A percentile compares a stretch with the other conserved stretches of the same genome.
Conservation (phyloP, 2,113 vertebrate species). For the Mesembrinibis cayennensis region DNA sequence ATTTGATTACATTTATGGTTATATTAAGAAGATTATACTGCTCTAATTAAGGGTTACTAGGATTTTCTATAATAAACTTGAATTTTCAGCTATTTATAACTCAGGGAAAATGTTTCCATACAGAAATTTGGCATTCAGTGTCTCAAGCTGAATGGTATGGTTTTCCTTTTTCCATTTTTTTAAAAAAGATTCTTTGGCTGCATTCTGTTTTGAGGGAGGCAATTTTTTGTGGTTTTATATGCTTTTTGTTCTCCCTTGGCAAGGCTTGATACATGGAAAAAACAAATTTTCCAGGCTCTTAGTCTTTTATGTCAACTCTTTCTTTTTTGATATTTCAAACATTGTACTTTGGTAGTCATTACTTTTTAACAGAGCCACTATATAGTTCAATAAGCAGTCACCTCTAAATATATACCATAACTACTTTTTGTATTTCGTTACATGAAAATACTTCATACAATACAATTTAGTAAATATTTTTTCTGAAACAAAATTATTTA, state of each 20-base stretch:
- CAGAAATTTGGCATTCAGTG: constrained; percentile 6
- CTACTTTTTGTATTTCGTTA: neutral
- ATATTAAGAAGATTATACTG: neutral
- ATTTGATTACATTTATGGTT: constrained; percentile 34
- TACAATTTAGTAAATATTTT: neutral
- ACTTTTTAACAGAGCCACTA: constrained; percentile 35
- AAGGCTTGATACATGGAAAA: constrained; percentile 39
- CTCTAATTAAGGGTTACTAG: constrained; percentile 31
- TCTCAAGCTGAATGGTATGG: neutral
- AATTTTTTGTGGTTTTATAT: neutral
- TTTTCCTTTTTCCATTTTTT: neutral
- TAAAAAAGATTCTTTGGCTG: neutral
- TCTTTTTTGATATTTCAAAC: constrained; percentile 44
- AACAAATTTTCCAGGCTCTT: constrained; percentile 57
- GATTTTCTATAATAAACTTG: constrained; percentile 14
- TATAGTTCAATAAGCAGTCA: constrained; percentile 18
- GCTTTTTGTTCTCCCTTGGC: constrained; percentile 58
- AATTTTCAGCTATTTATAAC: constrained; percentile 47
- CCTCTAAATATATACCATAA: neutral
- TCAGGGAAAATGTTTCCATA: constrained; percentile 21
- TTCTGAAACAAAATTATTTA: neutral
- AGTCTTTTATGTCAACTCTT: constrained; percentile 52
- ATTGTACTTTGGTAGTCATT: constrained; percentile 12
- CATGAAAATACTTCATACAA: neutral
- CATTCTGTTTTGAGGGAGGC: constrained; percentile 26